Conservation (phyloP, 2,113 vertebrate genomes). For the Aldabrachelys gigantea region DNA sequence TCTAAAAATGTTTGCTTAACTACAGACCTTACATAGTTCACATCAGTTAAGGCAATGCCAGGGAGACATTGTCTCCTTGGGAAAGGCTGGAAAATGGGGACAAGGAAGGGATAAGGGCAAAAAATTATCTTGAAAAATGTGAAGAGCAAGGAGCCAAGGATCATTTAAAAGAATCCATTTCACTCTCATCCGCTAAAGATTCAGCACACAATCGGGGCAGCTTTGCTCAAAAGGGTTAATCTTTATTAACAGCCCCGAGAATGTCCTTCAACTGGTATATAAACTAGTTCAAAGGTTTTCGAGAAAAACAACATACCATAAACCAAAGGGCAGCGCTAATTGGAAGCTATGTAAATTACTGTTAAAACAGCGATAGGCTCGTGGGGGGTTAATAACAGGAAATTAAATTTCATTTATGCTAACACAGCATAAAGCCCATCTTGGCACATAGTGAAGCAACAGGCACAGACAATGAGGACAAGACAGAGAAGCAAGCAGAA, state of each 20-base stretch:
- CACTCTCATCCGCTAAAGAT: background rate
- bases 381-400: conserved; percentile 70
- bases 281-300: conserved; percentile 79
- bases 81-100: background rate
- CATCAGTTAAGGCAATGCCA: background rate
- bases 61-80: background rate
- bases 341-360: conserved; percentile 51
- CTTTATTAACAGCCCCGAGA: conserved; percentile 53
- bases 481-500: background rate
- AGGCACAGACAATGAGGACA: conserved; percentile 17
- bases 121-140: background rate
- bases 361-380: conserved; percentile 57
- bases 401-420: conserved; percentile 69
- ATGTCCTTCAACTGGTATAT: conserved; percentile 59
- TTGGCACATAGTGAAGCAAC: conserved; percentile 21
- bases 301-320: conserved; percentile 79
- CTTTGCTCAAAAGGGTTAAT: conserved; percentile 62
- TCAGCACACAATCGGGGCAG: accelerated
- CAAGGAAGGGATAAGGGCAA: background rate
- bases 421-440: conserved; percentile 61
- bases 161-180: background rate
- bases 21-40: background rate
- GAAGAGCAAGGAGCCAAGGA: background rate
- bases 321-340: conserved; percentile 84
- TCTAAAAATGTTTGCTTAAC: background rate